A percentile compares a stretch with the other conserved stretches of the same genome.
These are phyloP conservation scores for Apis dorsata DNA, from an alignment of 1,140 invertebrate genomes.

Conservation along the genomic window DNA sequence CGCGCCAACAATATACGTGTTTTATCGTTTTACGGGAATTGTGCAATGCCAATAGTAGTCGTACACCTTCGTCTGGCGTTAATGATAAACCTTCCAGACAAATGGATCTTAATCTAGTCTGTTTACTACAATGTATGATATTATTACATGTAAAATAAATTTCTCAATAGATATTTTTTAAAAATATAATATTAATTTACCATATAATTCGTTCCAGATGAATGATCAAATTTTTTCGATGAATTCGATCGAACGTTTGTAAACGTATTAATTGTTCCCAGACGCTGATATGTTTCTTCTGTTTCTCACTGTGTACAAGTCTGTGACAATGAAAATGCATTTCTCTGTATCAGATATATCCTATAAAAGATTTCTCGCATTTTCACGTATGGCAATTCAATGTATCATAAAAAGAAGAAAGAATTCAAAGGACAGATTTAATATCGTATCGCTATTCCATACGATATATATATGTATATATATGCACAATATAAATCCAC, in stretches of 20 bases:
- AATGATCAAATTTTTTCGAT: conserved; percentile 21
- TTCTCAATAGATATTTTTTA: neutral
- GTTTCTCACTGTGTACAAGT: neutral
- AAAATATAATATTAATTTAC: neutral
- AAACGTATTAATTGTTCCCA: conserved; percentile 30
- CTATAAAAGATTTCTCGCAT: neutral
- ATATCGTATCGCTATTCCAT: neutral
- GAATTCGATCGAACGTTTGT: conserved; percentile 18
- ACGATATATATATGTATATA: too few relatives aligned
- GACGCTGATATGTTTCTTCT: neutral
- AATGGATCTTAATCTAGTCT: conserved; percentile 48
- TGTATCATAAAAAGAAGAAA: neutral
- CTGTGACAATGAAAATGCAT: neutral
- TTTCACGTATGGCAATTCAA: neutral
- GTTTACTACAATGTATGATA: conserved; percentile 37
- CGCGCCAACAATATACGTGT: conserved; percentile 59
- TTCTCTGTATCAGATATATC: neutral
- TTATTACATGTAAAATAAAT: neutral
- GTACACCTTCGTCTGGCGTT: conserved; percentile 52
- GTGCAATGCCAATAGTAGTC: conserved; percentile 51
- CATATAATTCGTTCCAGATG: neutral
- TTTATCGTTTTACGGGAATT: conserved; percentile 61
- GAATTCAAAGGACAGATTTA: too few relatives aligned
- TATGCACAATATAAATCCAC: neutral
- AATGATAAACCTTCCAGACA: conserved; percentile 56